These are phyloP conservation scores for Syngnathus scovelli DNA, from an alignment of 2,113 vertebrate species.

Conservation along the genomic window DNA sequence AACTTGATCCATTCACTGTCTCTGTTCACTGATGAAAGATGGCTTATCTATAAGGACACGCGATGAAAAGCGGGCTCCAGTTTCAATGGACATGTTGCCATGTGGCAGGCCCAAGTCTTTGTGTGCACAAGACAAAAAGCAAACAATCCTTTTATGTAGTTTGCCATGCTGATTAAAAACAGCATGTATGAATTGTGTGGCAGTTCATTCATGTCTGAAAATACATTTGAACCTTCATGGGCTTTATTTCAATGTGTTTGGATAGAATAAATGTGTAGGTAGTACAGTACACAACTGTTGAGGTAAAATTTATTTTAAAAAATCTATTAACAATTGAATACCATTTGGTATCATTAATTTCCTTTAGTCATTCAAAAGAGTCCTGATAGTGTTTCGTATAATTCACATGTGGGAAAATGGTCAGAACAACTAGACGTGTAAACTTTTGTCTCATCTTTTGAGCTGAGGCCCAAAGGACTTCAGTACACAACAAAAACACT, in stretches of 20 bases:
- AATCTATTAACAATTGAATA: too few species aligned
- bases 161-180: not conserved
- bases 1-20: slow-evolving; percentile 34
- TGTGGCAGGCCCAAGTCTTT: slow-evolving; percentile 1
- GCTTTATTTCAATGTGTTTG: not conserved
- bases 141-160: not conserved
- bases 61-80: slow-evolving; percentile 43
- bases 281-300: not conserved
- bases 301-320: too few species aligned
- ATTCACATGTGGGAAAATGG: too few species aligned
- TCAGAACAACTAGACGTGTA: too few species aligned
- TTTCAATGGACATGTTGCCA: slow-evolving; percentile 32
- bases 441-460: too few species aligned
- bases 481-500: too few species aligned
- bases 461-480: too few species aligned
- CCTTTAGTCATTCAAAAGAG: too few species aligned
- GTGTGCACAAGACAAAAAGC: slow-evolving; percentile 8
- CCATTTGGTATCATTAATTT: too few species aligned
- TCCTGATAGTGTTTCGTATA: too few species aligned
- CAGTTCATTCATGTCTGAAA: not conserved
- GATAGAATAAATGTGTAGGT: not conserved
- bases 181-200: not conserved
- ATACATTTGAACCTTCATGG: not conserved
- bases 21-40: slow-evolving; percentile 17
- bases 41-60: not conserved